Evolutionary conservation across 2,797 vertebrate genomes (phyloP).

Genomic region (Buphagus erythrorhynchus): DNA sequence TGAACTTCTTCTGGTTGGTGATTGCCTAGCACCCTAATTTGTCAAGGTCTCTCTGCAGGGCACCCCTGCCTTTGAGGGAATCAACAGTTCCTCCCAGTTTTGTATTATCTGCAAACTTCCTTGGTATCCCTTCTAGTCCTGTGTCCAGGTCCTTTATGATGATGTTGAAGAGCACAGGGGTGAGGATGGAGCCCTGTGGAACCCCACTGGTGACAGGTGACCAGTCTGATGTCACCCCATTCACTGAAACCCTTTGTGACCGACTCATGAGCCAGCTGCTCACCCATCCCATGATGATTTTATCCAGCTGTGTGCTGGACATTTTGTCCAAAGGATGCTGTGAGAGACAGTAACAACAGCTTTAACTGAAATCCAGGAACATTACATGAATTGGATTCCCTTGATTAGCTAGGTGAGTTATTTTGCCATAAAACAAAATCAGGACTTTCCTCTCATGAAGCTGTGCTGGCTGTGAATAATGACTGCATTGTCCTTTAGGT

Average conservation of each 20-base stretch:
- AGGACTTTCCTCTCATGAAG: not conserved
- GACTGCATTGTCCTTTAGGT: not conserved
- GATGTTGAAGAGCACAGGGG: not conserved
- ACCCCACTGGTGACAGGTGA: not conserved
- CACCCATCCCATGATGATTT: not conserved
- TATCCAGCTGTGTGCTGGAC: not conserved
- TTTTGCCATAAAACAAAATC: fast-evolving
- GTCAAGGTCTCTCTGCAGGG: fast-evolving
- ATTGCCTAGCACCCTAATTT: not conserved
- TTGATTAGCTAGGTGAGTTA: not conserved
- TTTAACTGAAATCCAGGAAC: not conserved
- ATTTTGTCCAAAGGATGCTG: not conserved
- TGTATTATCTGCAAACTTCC: not conserved
- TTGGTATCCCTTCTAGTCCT: not conserved
- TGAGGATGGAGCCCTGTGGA: not conserved
- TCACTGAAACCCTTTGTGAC: not conserved
- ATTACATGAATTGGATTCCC: not conserved
- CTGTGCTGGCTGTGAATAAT: not conserved
- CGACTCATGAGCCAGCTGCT: fast-evolving
- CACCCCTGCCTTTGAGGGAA: not conserved
- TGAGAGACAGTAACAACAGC: not conserved
- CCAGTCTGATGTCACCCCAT: not conserved
- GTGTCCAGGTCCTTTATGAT: fast-evolving
- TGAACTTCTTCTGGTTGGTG: not conserved
- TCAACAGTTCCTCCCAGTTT: not conserved